A percentile compares a stretch with the other conserved stretches of the same genome.
Conservation (phyloP, 2,797 vertebrate species). For the Myoxocephalus aenaeus region DNA sequence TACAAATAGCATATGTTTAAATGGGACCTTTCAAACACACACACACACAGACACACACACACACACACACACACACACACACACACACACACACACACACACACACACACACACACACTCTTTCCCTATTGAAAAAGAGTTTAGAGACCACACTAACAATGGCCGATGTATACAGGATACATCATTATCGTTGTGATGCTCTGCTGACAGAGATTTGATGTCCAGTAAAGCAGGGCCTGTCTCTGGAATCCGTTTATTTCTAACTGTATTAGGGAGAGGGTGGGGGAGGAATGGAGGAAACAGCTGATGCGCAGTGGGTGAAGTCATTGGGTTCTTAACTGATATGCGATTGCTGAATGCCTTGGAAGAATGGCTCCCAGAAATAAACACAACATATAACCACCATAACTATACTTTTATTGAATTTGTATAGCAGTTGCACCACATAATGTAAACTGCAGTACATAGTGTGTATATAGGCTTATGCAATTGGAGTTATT, state of each 20-base stretch:
- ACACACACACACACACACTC: constrained; percentile 4
- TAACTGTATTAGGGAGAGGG: constrained; percentile 75
- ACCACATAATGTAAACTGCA: background rate
- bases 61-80: background rate
- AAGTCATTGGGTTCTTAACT: constrained; percentile 62
- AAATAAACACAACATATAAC: constrained; percentile 15
- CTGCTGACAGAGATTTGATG: constrained; percentile 51
- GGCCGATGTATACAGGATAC: constrained; percentile 23
- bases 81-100: constrained; percentile 15
- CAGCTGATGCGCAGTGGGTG: constrained; percentile 79
- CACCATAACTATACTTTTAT: background rate
- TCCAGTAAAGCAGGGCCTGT: constrained; percentile 46
- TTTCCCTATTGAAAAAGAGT: constrained; percentile 15
- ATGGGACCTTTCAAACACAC: constrained; percentile 13
- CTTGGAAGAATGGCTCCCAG: constrained; percentile 5
- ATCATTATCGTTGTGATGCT: constrained; percentile 38
- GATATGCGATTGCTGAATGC: constrained; percentile 50
- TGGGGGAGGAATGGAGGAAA: constrained; percentile 77
- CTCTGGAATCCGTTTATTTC: constrained; percentile 73
- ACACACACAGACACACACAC: constrained; percentile 3
- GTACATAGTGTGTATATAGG: background rate
- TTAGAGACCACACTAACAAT: constrained; percentile 33
- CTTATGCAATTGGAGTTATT: background rate
- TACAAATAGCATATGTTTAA: constrained; percentile 47
- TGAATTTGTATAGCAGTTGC: background rate